Evolutionary conservation across 2,113 vertebrate genomes (phyloP), one percentile per base, ranked within the genome.

Genomic region (Prochilodus magdalenae): DNA sequence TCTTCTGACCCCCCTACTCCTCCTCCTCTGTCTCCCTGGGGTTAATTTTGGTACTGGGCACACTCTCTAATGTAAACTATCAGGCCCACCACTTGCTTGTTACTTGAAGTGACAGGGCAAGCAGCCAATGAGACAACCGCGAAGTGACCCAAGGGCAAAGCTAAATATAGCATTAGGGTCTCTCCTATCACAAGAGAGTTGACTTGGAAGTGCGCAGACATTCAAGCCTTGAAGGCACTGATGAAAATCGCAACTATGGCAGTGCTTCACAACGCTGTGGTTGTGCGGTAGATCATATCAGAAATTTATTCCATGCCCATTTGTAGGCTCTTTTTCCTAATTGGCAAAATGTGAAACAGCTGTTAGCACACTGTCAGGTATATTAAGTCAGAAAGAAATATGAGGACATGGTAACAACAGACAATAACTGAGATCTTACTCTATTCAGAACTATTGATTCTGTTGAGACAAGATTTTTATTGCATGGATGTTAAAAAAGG

Each of bases 11-110:
- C 73, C 72, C 75, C 8, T 70, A 49, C 11, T 11, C n/a, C 8
- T 70, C 55, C 11, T 11, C n/a, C 14, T 70, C 20, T 30, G 51
- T 76, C 18, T 75, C 36, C 79, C 75, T 75, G 7, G 4, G 78
- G 90, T 92, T 92, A 94, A 91, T 90, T 92, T 91, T 92, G 90
- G 89, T 89, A 86, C 82, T 70, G 86, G 82, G 75, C 84, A 72
- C 84, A 82, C 86, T 88, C 77, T 83, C 84, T 77, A 91, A 89
- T 90, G 91, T 90, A 90, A 92, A 88, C 89, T 89, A 85, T 87
- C 71, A 85, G 83, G 81, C 80, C 44, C 80, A 80, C 81, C 49
- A 83, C 85, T 90, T 5, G 69, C 84, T 77, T 69, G 78, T 83
- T 81, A 73, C 53, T 63, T 70, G 86, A 91, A 94, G 81, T 89